Conservation (phyloP, 1,140 invertebrate species). For the Dolichoris vasculosae region DNA sequence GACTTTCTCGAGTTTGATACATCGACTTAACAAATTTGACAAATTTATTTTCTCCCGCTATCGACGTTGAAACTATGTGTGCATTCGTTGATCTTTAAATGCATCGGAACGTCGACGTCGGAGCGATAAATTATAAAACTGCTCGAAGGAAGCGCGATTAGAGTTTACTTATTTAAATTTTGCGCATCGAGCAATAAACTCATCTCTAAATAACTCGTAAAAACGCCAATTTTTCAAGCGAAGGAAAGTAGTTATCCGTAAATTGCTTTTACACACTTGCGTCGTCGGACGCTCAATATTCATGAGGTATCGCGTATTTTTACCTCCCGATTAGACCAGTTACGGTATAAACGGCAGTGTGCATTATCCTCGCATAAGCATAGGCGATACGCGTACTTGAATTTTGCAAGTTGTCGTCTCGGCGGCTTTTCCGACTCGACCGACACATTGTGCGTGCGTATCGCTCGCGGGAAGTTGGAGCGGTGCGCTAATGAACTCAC, state of each 20-base stretch:
- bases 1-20: background rate
- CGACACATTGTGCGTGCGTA: slow-evolving; percentile 40
- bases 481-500: slow-evolving; percentile 41
- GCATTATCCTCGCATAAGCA: background rate
- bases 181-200: background rate
- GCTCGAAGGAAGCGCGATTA: background rate
- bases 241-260: background rate
- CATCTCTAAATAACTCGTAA: background rate
- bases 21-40: background rate
- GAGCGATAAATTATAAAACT: slow-evolving; percentile 9
- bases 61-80: background rate
- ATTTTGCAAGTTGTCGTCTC: slow-evolving; percentile 24
- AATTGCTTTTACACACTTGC: slow-evolving; percentile 29
- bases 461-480: background rate
- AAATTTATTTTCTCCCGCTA: background rate
- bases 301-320: background rate
- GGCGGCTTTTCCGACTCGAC: background rate
- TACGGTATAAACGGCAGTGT: background rate
- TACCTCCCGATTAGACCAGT: background rate
- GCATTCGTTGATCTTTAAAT: background rate
- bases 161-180: background rate
- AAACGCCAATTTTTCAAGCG: background rate
- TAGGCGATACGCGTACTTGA: slow-evolving; percentile 8
- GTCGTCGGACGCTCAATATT: background rate
- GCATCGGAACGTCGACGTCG: background rate